These are phyloP conservation scores for Chironex yamaguchii DNA, from an alignment of 30 jellyfish, hydroid and myxozoan genomes.

Conservation along the genomic window DNA sequence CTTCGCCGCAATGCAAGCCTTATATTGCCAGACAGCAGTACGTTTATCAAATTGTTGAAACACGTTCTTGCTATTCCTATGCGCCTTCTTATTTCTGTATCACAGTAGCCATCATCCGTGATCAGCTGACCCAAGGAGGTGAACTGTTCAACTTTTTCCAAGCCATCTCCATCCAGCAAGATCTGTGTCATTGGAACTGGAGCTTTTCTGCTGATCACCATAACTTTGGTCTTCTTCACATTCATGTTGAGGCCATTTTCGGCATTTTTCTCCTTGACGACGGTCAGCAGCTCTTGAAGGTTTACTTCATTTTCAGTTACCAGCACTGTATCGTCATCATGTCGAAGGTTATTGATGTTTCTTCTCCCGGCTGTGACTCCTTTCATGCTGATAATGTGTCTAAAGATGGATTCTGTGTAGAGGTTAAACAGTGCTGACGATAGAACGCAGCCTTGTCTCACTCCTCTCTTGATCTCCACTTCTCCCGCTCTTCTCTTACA, in stretches of 20 bases:
- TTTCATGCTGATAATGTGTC: neutral
- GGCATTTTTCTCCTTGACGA: slow-evolving; percentile 7
- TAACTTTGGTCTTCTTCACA: neutral
- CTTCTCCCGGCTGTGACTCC: slow-evolving; percentile 6
- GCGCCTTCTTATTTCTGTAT: neutral
- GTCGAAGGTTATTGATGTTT: slow-evolving; percentile 13
- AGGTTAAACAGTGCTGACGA: slow-evolving; percentile 5
- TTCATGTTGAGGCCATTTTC: neutral
- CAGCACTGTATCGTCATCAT: slow-evolving; percentile 41
- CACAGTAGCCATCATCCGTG: neutral
- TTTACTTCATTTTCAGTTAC: slow-evolving; percentile 16
- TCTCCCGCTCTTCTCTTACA: neutral
- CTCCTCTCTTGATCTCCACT: neutral
- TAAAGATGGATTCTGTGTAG: neutral
- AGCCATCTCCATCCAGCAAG: slow-evolving; percentile 1
- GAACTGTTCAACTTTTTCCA: slow-evolving; percentile 16
- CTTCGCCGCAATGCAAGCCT: neutral
- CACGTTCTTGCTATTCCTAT: slow-evolving; percentile 1
- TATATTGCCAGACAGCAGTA: neutral
- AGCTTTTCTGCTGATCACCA: neutral
- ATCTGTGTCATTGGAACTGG: neutral
- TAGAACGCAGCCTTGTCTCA: neutral
- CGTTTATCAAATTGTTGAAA: neutral
- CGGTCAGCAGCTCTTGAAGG: slow-evolving; percentile 13
- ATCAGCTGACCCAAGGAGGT: slow-evolving; percentile 2